phyloP scores from a whole-genome alignment of 1,140 invertebrate species.

The Tetramorium parvispinum region DNA sequence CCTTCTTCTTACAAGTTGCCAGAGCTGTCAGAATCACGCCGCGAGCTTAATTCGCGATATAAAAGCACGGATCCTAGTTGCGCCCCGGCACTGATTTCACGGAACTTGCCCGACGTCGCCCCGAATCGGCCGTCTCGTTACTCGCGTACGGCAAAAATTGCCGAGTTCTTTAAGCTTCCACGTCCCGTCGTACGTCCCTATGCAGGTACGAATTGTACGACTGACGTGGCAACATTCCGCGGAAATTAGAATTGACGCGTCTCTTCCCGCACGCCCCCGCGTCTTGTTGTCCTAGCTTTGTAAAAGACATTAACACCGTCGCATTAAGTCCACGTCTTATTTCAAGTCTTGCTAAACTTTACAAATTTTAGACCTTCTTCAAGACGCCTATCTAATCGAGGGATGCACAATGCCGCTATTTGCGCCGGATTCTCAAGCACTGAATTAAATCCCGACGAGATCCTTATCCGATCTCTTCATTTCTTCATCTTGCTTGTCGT shows the following conservation, averaged over 20 bases:
- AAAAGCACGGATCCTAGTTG: slow-evolving; percentile 72
- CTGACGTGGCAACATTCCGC: background rate
- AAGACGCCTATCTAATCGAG: background rate
- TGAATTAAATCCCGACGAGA: slow-evolving; percentile 70
- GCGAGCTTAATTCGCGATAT: slow-evolving; percentile 81
- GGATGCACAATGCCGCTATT: slow-evolving; percentile 17
- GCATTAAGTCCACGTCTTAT: background rate
- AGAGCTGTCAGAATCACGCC: slow-evolving; percentile 82
- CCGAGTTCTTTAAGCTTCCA: background rate
- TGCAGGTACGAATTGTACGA: background rate
- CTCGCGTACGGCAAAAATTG: slow-evolving; percentile 12
- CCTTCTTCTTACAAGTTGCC: slow-evolving; percentile 68
- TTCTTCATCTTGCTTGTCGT: slow-evolving; percentile 70
- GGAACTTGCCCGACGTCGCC: slow-evolving; percentile 67
- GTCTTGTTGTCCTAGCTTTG: background rate
- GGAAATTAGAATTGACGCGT: background rate
- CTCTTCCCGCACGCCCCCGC: background rate
- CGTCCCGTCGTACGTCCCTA: background rate
- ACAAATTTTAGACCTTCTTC: background rate
- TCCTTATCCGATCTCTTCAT: slow-evolving; percentile 73
- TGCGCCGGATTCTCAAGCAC: slow-evolving; percentile 31
- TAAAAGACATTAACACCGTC: background rate
- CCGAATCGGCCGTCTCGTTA: slow-evolving; percentile 32
- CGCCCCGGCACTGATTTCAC: slow-evolving; percentile 72
- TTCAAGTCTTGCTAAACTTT: background rate